Percentiles rank a stretch among this genome's conserved stretches.
phyloP scores from a whole-genome alignment of 2,797 vertebrate genomes.

The Enteromius radiatus region DNA sequence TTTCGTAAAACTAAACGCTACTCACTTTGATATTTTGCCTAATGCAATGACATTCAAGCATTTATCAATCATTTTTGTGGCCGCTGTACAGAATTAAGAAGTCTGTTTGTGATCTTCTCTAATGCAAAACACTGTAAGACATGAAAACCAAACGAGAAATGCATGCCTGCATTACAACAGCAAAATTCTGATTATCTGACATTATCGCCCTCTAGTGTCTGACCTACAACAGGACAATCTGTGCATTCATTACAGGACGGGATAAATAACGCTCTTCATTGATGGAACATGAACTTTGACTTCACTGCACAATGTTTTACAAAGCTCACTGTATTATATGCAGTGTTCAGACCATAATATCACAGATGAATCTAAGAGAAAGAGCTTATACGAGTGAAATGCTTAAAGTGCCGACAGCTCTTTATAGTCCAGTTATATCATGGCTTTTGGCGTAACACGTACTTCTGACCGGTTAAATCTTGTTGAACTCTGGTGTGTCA shows the following conservation, averaged over 20 bases:
- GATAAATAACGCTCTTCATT: not conserved
- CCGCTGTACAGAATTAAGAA: not conserved
- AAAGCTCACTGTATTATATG: not conserved
- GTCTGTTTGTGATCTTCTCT: not conserved
- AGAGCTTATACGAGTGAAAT: not conserved
- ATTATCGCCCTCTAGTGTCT: conserved; percentile 39
- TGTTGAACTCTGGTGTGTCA: conserved; percentile 83
- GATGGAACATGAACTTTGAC: not conserved
- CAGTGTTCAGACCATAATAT: conserved; percentile 9
- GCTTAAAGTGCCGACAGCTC: not conserved
- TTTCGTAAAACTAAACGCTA: not conserved
- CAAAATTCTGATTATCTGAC: conserved; percentile 7
- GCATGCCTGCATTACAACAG: not conserved
- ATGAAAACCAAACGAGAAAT: not conserved
- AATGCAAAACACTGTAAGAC: conserved; percentile 16
- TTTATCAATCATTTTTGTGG: not conserved
- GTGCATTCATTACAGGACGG: not conserved
- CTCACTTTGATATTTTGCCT: not conserved
- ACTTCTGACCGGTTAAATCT: conserved; percentile 63
- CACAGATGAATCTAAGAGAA: conserved; percentile 18
- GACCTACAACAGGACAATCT: conserved; percentile 10
- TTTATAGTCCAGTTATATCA: not conserved
- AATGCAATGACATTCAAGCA: not conserved
- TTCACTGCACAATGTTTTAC: not conserved
- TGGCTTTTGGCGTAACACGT: not conserved